phyloP scores from a whole-genome alignment of 2,888 invertebrate genomes.

The Idaea biselata region DNA sequence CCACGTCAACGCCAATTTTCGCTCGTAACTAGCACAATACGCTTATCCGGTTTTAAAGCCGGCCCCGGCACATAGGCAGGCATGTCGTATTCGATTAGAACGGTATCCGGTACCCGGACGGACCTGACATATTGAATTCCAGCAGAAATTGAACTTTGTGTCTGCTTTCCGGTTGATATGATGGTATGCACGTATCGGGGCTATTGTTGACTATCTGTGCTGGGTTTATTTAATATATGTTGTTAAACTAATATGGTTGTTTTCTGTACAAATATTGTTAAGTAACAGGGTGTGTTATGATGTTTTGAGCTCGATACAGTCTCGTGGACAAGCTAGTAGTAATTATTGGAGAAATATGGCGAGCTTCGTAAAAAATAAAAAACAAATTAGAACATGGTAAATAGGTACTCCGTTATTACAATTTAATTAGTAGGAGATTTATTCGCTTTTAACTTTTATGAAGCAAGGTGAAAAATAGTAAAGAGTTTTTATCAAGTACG shows the following conservation, averaged over 20 bases:
- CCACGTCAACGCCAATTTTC: constrained; percentile 22
- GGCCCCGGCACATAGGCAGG: constrained; percentile 29
- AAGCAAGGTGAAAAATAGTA: too few relatives aligned
- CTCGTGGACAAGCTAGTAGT: too few relatives aligned
- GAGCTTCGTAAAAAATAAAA: too few relatives aligned
- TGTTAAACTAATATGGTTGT: too few relatives aligned
- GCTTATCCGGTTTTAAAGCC: constrained; percentile 28
- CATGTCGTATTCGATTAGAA: constrained; percentile 46
- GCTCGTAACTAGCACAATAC: constrained; percentile 23
- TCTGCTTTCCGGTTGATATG: constrained; percentile 20
- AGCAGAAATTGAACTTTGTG: constrained; percentile 32
- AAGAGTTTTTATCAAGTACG: too few relatives aligned
- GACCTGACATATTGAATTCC: constrained; percentile 42
- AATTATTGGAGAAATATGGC: too few relatives aligned
- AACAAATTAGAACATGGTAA: too few relatives aligned
- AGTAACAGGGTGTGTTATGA: too few relatives aligned
- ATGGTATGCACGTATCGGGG: constrained; percentile 8
- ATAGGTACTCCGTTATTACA: too few relatives aligned
- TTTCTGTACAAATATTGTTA: background rate
- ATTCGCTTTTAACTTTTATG: too few relatives aligned
- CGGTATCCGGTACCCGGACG: constrained; percentile 24
- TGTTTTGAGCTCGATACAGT: too few relatives aligned
- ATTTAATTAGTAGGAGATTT: too few relatives aligned
- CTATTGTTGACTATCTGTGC: constrained; percentile 6
- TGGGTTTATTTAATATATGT: background rate